A percentile compares a stretch with the other conserved stretches of the same genome.
Conservation (phyloP, 2,797 vertebrate genomes). For the Notolabrus celidotus region DNA sequence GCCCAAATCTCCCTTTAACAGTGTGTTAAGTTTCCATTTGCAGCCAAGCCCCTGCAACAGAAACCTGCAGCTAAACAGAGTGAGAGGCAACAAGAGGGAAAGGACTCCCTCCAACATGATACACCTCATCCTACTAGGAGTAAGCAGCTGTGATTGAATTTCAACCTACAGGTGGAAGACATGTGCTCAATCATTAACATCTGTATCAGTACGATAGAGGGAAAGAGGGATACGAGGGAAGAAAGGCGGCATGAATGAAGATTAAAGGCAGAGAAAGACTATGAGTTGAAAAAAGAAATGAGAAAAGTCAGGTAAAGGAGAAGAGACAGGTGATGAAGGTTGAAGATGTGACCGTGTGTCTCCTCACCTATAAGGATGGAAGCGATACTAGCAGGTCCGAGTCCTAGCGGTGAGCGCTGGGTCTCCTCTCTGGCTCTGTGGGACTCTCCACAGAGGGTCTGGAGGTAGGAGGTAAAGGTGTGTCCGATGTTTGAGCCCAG, state of each 20-base stretch:
- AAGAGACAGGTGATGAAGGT: neutral
- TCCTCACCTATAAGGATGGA: constrained; percentile 90
- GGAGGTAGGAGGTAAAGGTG: constrained; percentile 89
- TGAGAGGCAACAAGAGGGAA: neutral
- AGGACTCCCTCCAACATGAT: constrained; percentile 1
- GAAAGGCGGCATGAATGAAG: neutral
- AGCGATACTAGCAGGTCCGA: constrained; percentile 85
- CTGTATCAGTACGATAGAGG: neutral
- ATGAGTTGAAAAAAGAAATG: neutral
- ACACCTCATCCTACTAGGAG: neutral
- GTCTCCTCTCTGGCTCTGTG: constrained; percentile 76
- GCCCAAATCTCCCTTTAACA: no score
- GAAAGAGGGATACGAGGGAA: neutral
- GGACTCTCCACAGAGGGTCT: constrained; percentile 86
- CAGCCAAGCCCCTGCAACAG: neutral
- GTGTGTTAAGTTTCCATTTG: constrained; percentile 1
- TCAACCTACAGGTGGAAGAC: neutral
- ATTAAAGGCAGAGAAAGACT: neutral
- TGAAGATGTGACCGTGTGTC: neutral
- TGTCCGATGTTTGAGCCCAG: constrained; percentile 87
- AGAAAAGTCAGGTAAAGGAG: no score
- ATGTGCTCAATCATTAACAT: neutral
- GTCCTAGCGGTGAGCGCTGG: constrained; percentile 85
- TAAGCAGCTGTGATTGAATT: neutral
- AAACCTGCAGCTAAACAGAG: constrained; percentile 6